These are phyloP conservation scores for Triplophysa siluroides DNA, from an alignment of 2,113 vertebrate species.

Conservation along the genomic window DNA sequence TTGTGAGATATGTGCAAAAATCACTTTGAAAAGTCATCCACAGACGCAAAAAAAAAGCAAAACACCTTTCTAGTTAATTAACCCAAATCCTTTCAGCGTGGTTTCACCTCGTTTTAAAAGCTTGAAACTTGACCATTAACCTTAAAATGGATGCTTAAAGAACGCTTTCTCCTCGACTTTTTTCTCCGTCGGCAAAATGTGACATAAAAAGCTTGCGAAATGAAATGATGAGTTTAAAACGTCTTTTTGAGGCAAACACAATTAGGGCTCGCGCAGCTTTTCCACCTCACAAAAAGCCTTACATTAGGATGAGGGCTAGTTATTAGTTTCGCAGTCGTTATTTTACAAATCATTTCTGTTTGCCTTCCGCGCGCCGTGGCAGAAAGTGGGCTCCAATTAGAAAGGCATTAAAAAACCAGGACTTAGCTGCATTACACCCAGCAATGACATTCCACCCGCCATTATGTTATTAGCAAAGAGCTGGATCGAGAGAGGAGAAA, in stretches of 20 bases:
- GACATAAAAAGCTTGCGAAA: constrained; percentile 75
- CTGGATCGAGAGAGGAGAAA: constrained; percentile 61
- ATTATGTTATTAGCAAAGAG: constrained; percentile 79
- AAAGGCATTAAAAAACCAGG: constrained; percentile 75
- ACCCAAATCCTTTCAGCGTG: constrained; percentile 75
- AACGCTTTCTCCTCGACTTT: constrained; percentile 54
- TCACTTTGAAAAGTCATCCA: constrained; percentile 47
- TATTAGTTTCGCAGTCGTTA: constrained; percentile 74
- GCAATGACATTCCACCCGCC: constrained; percentile 78
- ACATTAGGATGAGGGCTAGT: constrained; percentile 78
- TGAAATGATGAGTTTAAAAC: constrained; percentile 85
- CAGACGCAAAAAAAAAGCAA: constrained; percentile 48
- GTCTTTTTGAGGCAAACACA: constrained; percentile 79
- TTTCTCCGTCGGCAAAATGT: constrained; percentile 67
- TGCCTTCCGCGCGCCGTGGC: constrained; percentile 66
- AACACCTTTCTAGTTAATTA: constrained; percentile 77
- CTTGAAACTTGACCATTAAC: constrained; percentile 82
- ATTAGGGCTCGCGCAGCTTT: constrained; percentile 73
- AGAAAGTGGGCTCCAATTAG: constrained; percentile 80
- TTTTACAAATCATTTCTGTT: constrained; percentile 78
- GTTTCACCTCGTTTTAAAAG: constrained; percentile 76
- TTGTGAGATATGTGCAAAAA: constrained; percentile 41
- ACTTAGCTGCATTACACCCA: constrained; percentile 82
- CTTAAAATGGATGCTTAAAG: constrained; percentile 75
- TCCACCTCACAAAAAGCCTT: constrained; percentile 71